Evolutionary conservation across 2,797 vertebrate genomes (phyloP).

Genomic region (Macrochelys suwanniensis): DNA sequence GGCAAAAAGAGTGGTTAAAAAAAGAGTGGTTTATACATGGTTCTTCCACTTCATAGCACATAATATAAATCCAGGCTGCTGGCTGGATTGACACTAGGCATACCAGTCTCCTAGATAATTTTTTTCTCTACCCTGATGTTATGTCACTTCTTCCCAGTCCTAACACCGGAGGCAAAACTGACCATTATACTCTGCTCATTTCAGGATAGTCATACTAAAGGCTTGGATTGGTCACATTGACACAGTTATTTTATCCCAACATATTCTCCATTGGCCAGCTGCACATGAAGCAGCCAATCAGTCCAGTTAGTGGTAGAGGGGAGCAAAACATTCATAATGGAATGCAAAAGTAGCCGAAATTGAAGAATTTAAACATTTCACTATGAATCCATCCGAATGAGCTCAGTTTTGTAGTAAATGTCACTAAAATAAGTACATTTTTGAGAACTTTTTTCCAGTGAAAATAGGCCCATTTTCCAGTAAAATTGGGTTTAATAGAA

Average conservation of each 20-base stretch:
- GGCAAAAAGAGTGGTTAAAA: neutral
- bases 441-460: neutral
- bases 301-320: neutral
- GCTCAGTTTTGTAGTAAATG: neutral
- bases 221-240: neutral
- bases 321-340: neutral
- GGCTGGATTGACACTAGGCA: neutral
- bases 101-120: neutral
- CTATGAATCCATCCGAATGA: neutral
- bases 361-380: neutral
- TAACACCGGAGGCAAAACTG: neutral
- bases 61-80: neutral
- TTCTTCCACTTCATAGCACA: neutral
- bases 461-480: neutral
- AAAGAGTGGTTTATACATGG: neutral
- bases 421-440: neutral
- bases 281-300: neutral
- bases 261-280: neutral
- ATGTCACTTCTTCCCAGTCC: neutral
- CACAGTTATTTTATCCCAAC: neutral
- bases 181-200: neutral
- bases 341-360: neutral
- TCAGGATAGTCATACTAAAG: neutral
- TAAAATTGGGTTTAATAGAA: neutral
- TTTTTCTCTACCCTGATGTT: neutral